These are phyloP conservation scores for Phalloptychus januarius DNA, from an alignment of 2,797 vertebrate genomes.

Conservation along the genomic window DNA sequence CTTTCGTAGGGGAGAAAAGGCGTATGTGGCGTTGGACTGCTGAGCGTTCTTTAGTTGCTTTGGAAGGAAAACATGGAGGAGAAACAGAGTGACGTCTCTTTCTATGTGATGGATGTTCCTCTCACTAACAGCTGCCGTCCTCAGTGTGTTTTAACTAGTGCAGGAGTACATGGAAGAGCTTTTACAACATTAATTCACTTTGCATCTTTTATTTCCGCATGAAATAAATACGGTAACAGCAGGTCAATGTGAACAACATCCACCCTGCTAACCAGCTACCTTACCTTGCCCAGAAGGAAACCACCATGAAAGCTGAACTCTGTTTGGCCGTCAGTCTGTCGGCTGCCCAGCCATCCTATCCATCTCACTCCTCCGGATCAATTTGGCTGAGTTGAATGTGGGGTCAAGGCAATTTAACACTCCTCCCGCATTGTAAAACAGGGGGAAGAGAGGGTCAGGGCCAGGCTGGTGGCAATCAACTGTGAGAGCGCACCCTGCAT, in stretches of 20 bases:
- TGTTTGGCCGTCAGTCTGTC: slow-evolving; percentile 24
- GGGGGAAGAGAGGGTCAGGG: slow-evolving; percentile 44
- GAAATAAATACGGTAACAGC: slow-evolving; percentile 32
- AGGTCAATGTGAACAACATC: slow-evolving; percentile 23
- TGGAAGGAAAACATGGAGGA: background rate
- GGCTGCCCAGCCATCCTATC: slow-evolving; percentile 45
- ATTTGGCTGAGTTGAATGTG: slow-evolving; percentile 67
- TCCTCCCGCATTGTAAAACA: slow-evolving; percentile 56
- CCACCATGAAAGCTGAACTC: slow-evolving; percentile 55
- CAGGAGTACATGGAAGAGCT: background rate
- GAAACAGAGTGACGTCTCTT: background rate
- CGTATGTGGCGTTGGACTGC: background rate
- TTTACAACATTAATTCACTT: slow-evolving; percentile 3
- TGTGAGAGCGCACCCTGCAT: slow-evolving; percentile 46
- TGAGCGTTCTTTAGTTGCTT: background rate
- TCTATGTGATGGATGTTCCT: no score
- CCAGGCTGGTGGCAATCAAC: slow-evolving; percentile 63
- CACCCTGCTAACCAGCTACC: slow-evolving; percentile 32
- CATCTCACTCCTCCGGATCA: slow-evolving; percentile 60
- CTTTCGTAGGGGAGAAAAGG: background rate
- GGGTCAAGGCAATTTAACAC: slow-evolving; percentile 79
- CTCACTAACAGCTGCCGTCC: background rate
- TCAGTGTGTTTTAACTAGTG: background rate
- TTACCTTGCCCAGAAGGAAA: slow-evolving; percentile 50
- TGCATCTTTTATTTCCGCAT: slow-evolving; percentile 11